Base-by-base conservation (phyloP, 2,797 vertebrate species). In the Tapirus indicus region DNA sequence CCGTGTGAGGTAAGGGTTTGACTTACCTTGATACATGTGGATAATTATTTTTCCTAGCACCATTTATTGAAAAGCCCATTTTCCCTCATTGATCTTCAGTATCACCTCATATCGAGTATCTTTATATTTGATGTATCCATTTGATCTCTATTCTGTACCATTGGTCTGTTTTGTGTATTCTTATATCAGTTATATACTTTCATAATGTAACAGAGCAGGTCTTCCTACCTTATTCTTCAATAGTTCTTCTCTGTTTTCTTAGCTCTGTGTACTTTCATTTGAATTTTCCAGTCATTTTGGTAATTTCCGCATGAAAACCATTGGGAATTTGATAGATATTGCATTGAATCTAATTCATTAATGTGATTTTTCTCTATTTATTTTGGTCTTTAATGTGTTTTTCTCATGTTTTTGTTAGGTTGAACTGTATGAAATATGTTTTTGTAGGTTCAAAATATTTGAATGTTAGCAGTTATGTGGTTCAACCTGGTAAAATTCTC, bases 161-260 rank as follows among this genome's bases (percentile, higher is more conserved):
- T 64, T 82, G 66, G 12, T 90, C 74, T 93, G 16, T 90, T 68
- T 87, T 64, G 14, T 82, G 13, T 56, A 23, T 86, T 41, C 6
- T 80, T 64, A 9, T 29, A 20, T 54, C 52, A 75, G 52, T 93
- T 87, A 21, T 38, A 88, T 2, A 20, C 38, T 82, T 93, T 41
- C 32, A 87, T 93, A 68, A 47, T 91, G 38, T n/a, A 38, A 64
- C 54, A 83, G 49, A 93, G 18, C 52, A 80, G 35, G 16, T 84
- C 75, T 72, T 97, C 29, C 35, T 74, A n/a, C 47, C 56, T 94
- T 88, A 11, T 75, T 93, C 44, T 97, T 94, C 62, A 91, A 23
- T 44, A 79, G 80, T 29, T 72, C 52, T 69, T 72, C 52, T 69
- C 60, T 77, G 25, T 66, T n/a, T 80, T 84, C 77, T 94, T 85